These are phyloP conservation scores for Ia io DNA, from an alignment of 2,113 vertebrate genomes.

Conservation along the genomic window DNA sequence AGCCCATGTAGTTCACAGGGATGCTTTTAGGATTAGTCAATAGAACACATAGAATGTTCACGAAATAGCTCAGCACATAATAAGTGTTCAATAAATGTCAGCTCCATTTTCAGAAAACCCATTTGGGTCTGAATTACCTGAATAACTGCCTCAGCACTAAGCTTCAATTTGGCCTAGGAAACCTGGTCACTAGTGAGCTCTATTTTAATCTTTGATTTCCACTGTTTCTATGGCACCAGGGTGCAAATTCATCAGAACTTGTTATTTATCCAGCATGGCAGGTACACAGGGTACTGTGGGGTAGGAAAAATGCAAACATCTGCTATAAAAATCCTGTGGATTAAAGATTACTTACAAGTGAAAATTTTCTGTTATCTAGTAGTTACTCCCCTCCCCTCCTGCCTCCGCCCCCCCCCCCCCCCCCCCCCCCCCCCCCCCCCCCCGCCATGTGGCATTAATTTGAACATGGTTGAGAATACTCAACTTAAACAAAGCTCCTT, in stretches of 20 bases:
- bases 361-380: conserved; percentile 42
- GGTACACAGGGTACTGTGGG: conserved; percentile 13
- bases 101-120: background rate
- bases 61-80: background rate
- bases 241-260: conserved; percentile 63
- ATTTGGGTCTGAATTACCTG: background rate
- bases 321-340: conserved; percentile 40
- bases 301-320: conserved; percentile 37
- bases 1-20: background rate
- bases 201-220: conserved; percentile 33
- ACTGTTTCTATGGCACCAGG: conserved; percentile 59
- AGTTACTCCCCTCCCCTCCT: background rate
- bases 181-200: background rate
- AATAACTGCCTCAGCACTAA: background rate
- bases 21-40: background rate
- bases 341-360: conserved; percentile 29
- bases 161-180: conserved; percentile 15
- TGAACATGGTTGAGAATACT: background rate
- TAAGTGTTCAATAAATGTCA: conserved; percentile 27
- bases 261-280: conserved; percentile 51
- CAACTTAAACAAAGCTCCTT: background rate
- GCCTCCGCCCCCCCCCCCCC: no score
- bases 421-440: no score
- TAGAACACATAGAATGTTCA: background rate
- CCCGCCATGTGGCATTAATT: background rate